A percentile compares a stretch with the other conserved stretches of the same genome.
Evolutionary conservation across 2,113 vertebrate species (phyloP).

Genomic region (Poeciliopsis turrubarensis): DNA sequence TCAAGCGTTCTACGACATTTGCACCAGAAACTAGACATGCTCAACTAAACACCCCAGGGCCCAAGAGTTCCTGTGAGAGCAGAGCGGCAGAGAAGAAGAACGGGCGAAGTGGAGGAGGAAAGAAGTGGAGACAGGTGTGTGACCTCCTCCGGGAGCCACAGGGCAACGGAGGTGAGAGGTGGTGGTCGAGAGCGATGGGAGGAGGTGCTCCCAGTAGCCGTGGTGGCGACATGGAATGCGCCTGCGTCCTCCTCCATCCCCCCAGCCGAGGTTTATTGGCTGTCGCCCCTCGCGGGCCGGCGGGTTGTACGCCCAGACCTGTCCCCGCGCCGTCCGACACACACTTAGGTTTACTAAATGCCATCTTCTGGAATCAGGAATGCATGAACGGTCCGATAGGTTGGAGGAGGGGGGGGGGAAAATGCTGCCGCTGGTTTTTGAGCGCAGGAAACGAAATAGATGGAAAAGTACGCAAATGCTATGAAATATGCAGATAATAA

Average conservation of each 20-base stretch:
- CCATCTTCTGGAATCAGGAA: conserved; percentile 42
- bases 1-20: too few species aligned
- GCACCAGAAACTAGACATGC: too few species aligned
- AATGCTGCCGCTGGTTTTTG: neutral
- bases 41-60: neutral
- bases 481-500: conserved; percentile 43
- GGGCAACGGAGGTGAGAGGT: conserved; percentile 26
- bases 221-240: conserved; percentile 69
- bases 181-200: neutral
- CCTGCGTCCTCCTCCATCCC: conserved; percentile 19
- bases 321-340: conserved; percentile 42
- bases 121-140: conserved; percentile 71
- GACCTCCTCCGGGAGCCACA: conserved; percentile 48
- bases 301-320: conserved; percentile 64
- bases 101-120: conserved; percentile 19
- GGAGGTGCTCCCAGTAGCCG: conserved; percentile 45
- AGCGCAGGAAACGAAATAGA: neutral
- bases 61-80: conserved; percentile 19
- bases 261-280: conserved; percentile 66
- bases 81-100: neutral
- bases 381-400: conserved; percentile 36
- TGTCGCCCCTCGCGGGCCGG: conserved; percentile 44
- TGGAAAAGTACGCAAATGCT: conserved; percentile 8
- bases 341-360: conserved; percentile 52
- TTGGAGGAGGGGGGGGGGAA: neutral